Percentiles rank a stretch among this genome's conserved stretches.
Conservation (phyloP, 2,888 invertebrate genomes). For the Blastobasis lacticolella region DNA sequence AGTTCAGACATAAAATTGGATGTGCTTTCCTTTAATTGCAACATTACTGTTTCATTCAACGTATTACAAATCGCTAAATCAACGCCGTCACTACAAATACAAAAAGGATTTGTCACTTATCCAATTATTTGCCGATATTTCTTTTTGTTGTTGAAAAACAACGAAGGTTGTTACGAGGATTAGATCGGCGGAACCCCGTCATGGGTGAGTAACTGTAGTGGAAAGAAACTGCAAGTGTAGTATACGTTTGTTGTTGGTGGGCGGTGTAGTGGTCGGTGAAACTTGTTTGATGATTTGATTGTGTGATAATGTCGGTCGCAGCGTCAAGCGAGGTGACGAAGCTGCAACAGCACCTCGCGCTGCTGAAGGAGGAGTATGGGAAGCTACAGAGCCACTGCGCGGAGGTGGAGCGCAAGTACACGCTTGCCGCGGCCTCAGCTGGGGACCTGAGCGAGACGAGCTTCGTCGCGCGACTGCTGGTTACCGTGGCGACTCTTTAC, state of each 20-base stretch:
- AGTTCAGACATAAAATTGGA: too few species aligned
- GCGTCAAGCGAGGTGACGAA: slow-evolving; percentile 77
- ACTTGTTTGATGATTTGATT: not conserved
- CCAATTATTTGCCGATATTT: slow-evolving; percentile 29
- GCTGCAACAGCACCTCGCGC: slow-evolving; percentile 87
- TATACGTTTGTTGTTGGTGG: slow-evolving; percentile 38
- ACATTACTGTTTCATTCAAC: slow-evolving; percentile 1
- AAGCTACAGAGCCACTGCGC: slow-evolving; percentile 88
- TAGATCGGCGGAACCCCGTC: slow-evolving; percentile 31
- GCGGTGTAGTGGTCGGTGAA: slow-evolving; percentile 39
- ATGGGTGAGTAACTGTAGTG: slow-evolving; percentile 52
- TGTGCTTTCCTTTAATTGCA: slow-evolving; percentile 4
- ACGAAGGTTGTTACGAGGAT: slow-evolving; percentile 27
- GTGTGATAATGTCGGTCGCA: slow-evolving; percentile 43
- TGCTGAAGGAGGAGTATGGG: slow-evolving; percentile 92
- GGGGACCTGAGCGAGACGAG: slow-evolving; percentile 80
- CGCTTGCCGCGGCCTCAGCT: slow-evolving; percentile 81
- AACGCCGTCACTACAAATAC: not conserved
- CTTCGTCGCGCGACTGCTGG: slow-evolving; percentile 88
- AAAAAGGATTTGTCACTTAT: slow-evolving; percentile 27
- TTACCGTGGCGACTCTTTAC: slow-evolving; percentile 87
- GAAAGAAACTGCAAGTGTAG: too few species aligned
- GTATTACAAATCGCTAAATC: not conserved
- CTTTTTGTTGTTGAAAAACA: slow-evolving; percentile 29
- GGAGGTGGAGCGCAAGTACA: slow-evolving; percentile 89